Evolutionary conservation across 1,140 invertebrate genomes (phyloP).

Genomic region (Galleria mellonella): DNA sequence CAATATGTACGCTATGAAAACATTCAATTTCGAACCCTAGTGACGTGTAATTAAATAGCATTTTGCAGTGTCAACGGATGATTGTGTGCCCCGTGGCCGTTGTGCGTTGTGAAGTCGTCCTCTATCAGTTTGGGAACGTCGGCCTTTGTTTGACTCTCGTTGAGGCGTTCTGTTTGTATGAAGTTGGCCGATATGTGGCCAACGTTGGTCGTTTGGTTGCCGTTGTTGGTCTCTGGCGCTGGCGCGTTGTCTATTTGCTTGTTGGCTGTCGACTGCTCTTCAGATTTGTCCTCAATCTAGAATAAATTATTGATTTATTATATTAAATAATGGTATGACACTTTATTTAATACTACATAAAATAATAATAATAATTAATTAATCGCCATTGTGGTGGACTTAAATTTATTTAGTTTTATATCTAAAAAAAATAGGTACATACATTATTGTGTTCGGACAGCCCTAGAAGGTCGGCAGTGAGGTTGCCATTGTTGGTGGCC

Average conservation of each 20-base stretch:
- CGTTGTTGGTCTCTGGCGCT: slow-evolving; percentile 30
- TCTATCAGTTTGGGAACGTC: slow-evolving; percentile 22
- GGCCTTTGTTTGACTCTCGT: slow-evolving; percentile 19
- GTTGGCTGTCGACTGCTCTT: slow-evolving; percentile 33
- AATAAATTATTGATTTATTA: slow-evolving; percentile 10
- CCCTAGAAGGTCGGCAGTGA: slow-evolving; percentile 44
- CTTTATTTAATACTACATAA: no score
- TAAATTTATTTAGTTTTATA: no score
- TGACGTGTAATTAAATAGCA: slow-evolving; percentile 39
- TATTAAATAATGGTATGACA: background rate
- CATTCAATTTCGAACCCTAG: slow-evolving; percentile 15
- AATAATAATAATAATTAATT: no score
- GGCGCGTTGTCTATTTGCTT: slow-evolving; percentile 39
- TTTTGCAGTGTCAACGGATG: slow-evolving; percentile 60
- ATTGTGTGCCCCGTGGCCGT: slow-evolving; percentile 36
- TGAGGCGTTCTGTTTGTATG: slow-evolving; percentile 38
- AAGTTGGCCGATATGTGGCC: slow-evolving; percentile 52
- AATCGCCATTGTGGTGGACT: no score
- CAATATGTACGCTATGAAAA: slow-evolving; percentile 50
- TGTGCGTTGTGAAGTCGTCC: slow-evolving; percentile 58
- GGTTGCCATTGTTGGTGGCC: slow-evolving; percentile 52
- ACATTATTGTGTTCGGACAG: slow-evolving; percentile 49
- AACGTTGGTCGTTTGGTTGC: slow-evolving; percentile 16
- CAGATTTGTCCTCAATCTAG: slow-evolving; percentile 46
- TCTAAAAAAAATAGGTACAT: no score